Evolutionary conservation across 2,113 vertebrate species (phyloP).

Genomic region (Sylvietta virens): DNA sequence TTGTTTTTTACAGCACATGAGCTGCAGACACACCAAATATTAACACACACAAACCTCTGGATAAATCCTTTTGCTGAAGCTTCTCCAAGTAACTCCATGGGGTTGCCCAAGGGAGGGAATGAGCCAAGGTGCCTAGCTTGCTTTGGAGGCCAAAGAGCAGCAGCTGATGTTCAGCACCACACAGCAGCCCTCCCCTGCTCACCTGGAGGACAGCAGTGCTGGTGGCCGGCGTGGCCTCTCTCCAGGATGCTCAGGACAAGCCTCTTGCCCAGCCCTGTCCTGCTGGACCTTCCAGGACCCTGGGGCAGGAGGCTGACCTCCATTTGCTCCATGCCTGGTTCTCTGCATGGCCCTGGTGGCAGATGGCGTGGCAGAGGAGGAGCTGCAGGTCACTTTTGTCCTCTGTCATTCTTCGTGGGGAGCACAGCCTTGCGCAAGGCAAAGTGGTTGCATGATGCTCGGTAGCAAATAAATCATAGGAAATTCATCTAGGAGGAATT

Average conservation of each 20-base stretch:
- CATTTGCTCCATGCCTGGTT: background rate
- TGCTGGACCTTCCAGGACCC: background rate
- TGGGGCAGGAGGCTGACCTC: background rate
- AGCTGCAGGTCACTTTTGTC: background rate
- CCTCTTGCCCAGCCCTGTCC: background rate
- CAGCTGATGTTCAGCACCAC: background rate
- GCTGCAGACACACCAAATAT: background rate
- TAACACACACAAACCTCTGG: background rate
- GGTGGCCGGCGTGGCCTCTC: background rate
- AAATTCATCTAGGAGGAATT: background rate
- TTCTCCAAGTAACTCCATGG: background rate
- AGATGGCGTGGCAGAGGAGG: too few species aligned
- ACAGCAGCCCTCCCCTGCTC: background rate
- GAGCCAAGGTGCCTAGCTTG: background rate
- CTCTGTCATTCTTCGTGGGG: background rate
- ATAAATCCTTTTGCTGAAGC: background rate
- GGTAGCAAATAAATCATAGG: fast-evolving
- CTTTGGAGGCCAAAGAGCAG: background rate
- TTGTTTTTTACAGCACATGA: fast-evolving
- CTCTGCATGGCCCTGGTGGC: fast-evolving
- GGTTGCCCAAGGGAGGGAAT: background rate
- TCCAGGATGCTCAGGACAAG: background rate
- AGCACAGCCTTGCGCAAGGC: background rate
- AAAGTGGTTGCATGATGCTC: background rate
- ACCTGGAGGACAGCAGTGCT: background rate